These are phyloP conservation scores for Sphyrna mokarran DNA, from an alignment of 2,113 vertebrate genomes.

Conservation along the genomic window DNA sequence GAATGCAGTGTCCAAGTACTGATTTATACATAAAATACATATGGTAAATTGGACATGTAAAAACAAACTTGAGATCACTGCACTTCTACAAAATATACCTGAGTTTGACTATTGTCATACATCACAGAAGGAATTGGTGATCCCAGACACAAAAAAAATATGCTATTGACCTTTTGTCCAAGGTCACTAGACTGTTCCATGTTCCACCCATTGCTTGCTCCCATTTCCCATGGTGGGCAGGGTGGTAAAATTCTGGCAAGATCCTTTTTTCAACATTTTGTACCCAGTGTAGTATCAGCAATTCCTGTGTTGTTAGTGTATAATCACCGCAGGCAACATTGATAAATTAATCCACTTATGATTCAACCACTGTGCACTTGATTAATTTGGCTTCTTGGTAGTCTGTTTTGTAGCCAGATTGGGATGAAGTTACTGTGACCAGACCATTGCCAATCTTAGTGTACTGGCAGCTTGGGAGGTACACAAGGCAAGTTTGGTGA, in stretches of 20 bases:
- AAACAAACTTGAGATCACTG: not conserved
- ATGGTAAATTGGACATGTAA: not conserved
- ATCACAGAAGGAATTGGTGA: not conserved
- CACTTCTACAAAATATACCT: not conserved
- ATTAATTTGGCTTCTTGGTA: not conserved
- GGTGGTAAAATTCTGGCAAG: not conserved
- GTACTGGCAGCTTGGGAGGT: not conserved
- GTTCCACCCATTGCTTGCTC: too few species aligned
- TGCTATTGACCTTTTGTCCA: not conserved
- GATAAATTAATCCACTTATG: not conserved
- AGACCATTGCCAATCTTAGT: not conserved
- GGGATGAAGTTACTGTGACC: not conserved
- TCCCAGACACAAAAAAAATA: not conserved
- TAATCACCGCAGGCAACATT: not conserved
- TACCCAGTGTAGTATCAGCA: not conserved
- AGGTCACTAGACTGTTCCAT: too few species aligned
- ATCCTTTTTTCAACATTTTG: not conserved
- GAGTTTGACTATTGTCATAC: not conserved
- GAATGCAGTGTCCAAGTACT: not conserved
- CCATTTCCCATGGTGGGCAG: too few species aligned
- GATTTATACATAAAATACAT: not conserved
- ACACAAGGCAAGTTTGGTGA: not conserved
- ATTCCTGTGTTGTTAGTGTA: not conserved
- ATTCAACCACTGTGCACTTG: not conserved
- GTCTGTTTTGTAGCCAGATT: not conserved